Base-by-base conservation (phyloP, 2,113 vertebrate genomes). In the Asarcornis scutulata region DNA sequence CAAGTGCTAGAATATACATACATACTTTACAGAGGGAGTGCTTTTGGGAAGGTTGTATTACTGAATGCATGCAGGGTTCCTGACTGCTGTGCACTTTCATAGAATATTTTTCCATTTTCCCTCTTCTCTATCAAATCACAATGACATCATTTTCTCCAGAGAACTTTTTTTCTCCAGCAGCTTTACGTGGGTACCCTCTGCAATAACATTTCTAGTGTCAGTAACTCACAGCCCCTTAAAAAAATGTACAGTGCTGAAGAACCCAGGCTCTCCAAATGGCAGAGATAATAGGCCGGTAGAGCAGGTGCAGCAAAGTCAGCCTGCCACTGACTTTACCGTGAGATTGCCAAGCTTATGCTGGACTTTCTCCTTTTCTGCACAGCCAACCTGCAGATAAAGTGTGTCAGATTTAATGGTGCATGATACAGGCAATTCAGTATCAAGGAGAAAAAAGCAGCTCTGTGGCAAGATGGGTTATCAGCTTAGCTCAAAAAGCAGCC, bases 381-480 rank as follows among this genome's bases (percentile, higher is more conserved):
- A 53, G 60, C 48, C 90, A 94, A 83, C 69, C 77, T 20, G 6
- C 75, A 56, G 82, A 94, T 69, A 75, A 81, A 82, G 42, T 55
- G 31, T 91, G 83, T 92, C 86, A 46, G 56, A 74, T 69, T 96
- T 77, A 93, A 96, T 83, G 92, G 88, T 77, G 86, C 84, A 75
- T 93, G 86, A 79, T 92, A 94, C 86, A 95, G 91, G 77, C 91
- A 91, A 81, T 89, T 84, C 87, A 68, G 74, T 53, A 52, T 32
- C 50, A 56, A 94, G 83, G 67, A 71, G 58, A 9, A 76, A 44
- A 81, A 82, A 72, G 31, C 46, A 72, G 73, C 66, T 91, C 77
- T 85, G 56, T 64, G 44, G 53, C 46, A 85, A 95, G 75, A 84
- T 72, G 93, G 84, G 77, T 86, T 93, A 96, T 95, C 93, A 89